Evolutionary conservation across 1,140 invertebrate species (phyloP).

Genomic region (Drosophila mojavensis): DNA sequence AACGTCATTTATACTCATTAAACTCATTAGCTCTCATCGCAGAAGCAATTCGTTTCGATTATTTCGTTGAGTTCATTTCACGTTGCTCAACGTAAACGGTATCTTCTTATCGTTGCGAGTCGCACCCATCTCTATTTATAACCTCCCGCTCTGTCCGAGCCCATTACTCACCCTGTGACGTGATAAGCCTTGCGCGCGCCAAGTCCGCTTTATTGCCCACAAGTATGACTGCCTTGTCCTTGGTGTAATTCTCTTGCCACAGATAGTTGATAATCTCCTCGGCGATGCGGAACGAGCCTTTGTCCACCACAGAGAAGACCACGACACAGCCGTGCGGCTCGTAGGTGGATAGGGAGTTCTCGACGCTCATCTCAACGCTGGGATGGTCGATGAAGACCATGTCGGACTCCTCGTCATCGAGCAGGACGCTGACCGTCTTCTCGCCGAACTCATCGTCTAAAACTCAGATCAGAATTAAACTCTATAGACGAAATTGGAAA

Average conservation of each 20-base stretch:
- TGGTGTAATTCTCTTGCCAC: conserved; percentile 91
- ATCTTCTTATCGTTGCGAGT: neutral
- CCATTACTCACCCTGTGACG: conserved; percentile 88
- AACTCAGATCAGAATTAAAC: conserved; percentile 85
- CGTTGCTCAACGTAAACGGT: no score
- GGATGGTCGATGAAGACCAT: conserved; percentile 96
- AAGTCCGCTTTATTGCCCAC: conserved; percentile 97
- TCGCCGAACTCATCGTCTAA: conserved; percentile 96
- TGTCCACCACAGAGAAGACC: conserved; percentile 93
- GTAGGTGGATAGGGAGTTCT: conserved; percentile 93
- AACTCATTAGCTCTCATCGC: neutral
- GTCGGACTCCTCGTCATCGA: conserved; percentile 96
- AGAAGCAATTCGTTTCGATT: neutral
- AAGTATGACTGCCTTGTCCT: conserved; percentile 93
- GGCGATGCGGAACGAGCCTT: conserved; percentile 90
- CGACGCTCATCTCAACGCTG: conserved; percentile 93
- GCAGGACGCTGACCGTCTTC: conserved; percentile 94
- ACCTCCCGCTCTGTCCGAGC: neutral
- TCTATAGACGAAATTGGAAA: conserved; percentile 74
- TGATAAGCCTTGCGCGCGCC: conserved; percentile 92
- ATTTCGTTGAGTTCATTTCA: neutral
- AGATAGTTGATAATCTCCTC: conserved; percentile 92
- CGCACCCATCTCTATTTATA: conserved; percentile 1
- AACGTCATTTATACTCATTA: no score
- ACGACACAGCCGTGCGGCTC: conserved; percentile 95